Base-by-base conservation (phyloP, 1,140 invertebrate species). In the Bombus turneri region DNA sequence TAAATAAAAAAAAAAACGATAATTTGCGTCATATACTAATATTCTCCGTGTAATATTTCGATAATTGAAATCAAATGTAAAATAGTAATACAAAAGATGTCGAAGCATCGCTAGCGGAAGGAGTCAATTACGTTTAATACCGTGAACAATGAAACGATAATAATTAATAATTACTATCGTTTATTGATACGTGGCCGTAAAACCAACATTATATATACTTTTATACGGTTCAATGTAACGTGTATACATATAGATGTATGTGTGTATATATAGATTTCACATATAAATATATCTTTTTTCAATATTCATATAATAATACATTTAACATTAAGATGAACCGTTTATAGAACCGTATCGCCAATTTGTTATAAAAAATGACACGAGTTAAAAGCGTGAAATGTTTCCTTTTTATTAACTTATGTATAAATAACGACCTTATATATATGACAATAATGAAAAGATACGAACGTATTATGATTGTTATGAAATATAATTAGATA, bases 241-340 rank as follows among this genome's bases (percentile, higher is more conserved):
- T 74, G 22, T 47, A 76, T 76, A 73, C 31, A 47, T 75, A 41
- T 59, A 13, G 34, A 43, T 72, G 10, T 81, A n/a, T 74, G 22
- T 28, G 43, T 22, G 12, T 34, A 66, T 25, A 59, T 43, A 59
- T 59, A 68, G 31, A 83, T n/a, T 71, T 69, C 37, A 34, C 28
- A 85, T 62, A 34, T 72, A 59, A 0, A 57, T 77, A 78, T 41
- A 62, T 47, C 18, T 34, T 31, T 39, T 81, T 25, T 12, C 12
- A 68, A 37, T 53, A 72, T 73, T 80, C 22, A 62, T 47, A 62
- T 34, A 80, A 43, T 53, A 73, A 81, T 80, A 81, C 59, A 82
- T 34, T 86, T 86, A 75, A 69, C 68, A 25, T 75, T 59, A 66
- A 75, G 75, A 82, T 37, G 66, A 86, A 75, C 47, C 37, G 18